These are phyloP conservation scores for Rhingia campestris DNA, from an alignment of 2,888 invertebrate genomes.

Conservation along the genomic window DNA sequence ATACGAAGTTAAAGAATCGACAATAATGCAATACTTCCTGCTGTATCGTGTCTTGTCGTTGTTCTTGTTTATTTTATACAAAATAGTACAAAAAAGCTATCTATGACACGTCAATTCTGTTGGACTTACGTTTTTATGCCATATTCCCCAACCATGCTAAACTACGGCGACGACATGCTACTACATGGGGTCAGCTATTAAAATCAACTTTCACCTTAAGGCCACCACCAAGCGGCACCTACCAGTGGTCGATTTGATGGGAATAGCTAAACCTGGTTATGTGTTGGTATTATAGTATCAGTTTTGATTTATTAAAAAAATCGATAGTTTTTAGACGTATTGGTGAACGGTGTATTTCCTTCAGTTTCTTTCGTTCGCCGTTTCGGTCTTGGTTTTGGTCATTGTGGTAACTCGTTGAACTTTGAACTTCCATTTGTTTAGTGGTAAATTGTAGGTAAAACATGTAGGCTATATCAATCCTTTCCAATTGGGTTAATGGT, in stretches of 20 bases:
- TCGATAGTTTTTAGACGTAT: constrained; percentile 28
- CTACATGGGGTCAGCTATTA: constrained; percentile 15
- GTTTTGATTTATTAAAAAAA: constrained; percentile 48
- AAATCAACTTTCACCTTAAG: constrained; percentile 14
- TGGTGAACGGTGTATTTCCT: constrained; percentile 7
- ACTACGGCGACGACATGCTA: constrained; percentile 4
- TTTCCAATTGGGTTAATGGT: no score
- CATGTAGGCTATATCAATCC: no score
- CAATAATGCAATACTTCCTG: constrained; percentile 61
- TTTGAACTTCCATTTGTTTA: constrained; percentile 34
- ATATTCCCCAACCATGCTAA: constrained; percentile 12
- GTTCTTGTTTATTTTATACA: constrained; percentile 5
- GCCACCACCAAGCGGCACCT: not conserved
- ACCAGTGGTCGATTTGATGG: constrained; percentile 21
- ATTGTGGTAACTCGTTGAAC: constrained; percentile 48
- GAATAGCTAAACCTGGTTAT: not conserved
- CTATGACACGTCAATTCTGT: constrained; percentile 29
- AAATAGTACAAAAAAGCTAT: constrained; percentile 7
- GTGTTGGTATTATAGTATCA: constrained; percentile 21
- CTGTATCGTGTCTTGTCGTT: constrained; percentile 47
- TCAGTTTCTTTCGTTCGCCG: not conserved
- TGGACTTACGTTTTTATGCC: constrained; percentile 27
- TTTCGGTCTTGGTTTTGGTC: not conserved
- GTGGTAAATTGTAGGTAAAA: not conserved
- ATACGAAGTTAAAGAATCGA: constrained; percentile 27